Conservation (phyloP, 2,113 vertebrate genomes). For the Ovibos moschatus region DNA sequence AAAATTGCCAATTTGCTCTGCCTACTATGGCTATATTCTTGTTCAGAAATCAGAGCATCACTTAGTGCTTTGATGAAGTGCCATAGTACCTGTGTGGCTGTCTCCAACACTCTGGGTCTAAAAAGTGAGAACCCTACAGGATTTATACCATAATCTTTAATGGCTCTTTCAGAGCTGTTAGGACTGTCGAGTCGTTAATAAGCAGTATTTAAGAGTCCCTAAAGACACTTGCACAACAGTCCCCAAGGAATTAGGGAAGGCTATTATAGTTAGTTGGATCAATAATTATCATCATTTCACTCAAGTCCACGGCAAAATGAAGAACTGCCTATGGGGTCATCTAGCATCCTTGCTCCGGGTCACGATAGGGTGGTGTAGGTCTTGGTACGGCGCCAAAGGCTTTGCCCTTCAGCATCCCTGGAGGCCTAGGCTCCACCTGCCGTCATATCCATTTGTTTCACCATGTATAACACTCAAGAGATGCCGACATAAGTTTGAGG, state of each 20-base stretch:
- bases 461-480: background rate
- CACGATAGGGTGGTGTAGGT: background rate
- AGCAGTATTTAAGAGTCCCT: constrained; percentile 54
- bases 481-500: background rate
- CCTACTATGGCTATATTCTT: rapidly evolving
- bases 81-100: rapidly evolving
- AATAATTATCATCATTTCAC: constrained; percentile 20
- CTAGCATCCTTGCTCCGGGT: background rate
- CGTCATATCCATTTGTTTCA: background rate
- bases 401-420: background rate
- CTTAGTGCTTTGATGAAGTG: background rate
- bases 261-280: constrained; percentile 21
- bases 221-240: constrained; percentile 19
- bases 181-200: constrained; percentile 23
- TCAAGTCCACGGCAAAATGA: rapidly evolving
- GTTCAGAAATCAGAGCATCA: background rate
- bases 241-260: constrained; percentile 21
- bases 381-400: background rate
- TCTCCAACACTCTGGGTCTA: background rate
- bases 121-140: background rate
- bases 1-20: background rate
- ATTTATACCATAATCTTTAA: constrained; percentile 46
- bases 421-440: background rate
- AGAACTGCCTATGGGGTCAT: background rate
- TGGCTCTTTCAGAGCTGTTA: constrained; percentile 36